Evolutionary conservation across 1,140 invertebrate species (phyloP).

Genomic region (Pseudoatta argentina): DNA sequence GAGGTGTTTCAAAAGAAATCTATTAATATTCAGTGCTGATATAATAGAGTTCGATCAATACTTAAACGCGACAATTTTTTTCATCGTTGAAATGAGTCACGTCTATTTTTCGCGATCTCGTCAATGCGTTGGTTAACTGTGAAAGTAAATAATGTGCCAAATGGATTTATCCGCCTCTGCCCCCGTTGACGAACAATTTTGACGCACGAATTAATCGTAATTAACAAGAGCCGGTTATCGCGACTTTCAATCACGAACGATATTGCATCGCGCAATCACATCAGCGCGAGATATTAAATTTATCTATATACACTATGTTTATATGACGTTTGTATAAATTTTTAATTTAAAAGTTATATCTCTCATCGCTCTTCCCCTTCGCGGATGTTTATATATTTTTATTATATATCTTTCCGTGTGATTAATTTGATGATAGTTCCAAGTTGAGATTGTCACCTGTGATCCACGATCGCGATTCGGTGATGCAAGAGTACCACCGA

Average conservation of each 20-base stretch:
- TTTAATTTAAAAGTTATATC: not conserved
- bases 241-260: not conserved
- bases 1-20: not conserved
- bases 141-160: slow-evolving; percentile 44
- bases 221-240: slow-evolving; percentile 6
- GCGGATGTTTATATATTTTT: not conserved
- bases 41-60: slow-evolving; percentile 15
- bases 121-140: not conserved
- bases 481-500: not conserved
- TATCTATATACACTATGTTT: not conserved
- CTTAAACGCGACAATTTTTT: slow-evolving; percentile 23
- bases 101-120: not conserved
- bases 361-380: not conserved
- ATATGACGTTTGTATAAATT: not conserved
- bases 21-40: slow-evolving; percentile 15
- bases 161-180: not conserved
- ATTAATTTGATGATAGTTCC: slow-evolving; percentile 13
- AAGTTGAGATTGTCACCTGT: not conserved
- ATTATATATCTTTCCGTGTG: not conserved
- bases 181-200: not conserved
- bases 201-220: slow-evolving; percentile 41
- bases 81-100: not conserved
- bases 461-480: slow-evolving; percentile 34
- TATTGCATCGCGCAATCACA: not conserved
- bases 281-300: not conserved